Percentiles rank a stretch among this genome's conserved stretches.
Conservation (phyloP, 2,888 invertebrate species). For the Drosophila meridionalis region DNA sequence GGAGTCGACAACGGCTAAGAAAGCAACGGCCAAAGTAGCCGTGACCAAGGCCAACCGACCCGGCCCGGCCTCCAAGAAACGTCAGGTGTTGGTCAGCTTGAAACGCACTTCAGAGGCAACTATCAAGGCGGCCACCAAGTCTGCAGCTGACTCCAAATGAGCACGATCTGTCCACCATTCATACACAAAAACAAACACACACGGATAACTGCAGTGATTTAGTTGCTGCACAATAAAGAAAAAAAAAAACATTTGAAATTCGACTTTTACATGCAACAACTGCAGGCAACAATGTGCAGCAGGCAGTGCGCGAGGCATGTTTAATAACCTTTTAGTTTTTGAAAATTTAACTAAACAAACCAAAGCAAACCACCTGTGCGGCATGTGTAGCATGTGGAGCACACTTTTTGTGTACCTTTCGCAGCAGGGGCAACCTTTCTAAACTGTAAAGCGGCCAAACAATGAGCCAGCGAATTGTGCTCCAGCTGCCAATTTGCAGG, state of each 20-base stretch:
- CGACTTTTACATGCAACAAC: slow-evolving; percentile 35
- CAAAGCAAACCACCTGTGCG: slow-evolving; percentile 23
- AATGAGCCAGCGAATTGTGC: slow-evolving; percentile 38
- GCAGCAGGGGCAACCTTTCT: slow-evolving; percentile 38
- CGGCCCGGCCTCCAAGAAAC: slow-evolving; percentile 67
- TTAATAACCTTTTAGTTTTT: slow-evolving; percentile 66
- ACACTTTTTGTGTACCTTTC: slow-evolving; percentile 35
- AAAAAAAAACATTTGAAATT: slow-evolving; percentile 23
- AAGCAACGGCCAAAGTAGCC: slow-evolving; percentile 49
- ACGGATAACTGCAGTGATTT: slow-evolving; percentile 53
- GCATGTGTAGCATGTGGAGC: slow-evolving; percentile 45
- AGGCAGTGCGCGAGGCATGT: slow-evolving; percentile 38
- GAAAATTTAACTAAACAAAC: slow-evolving; percentile 46
- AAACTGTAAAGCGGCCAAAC: slow-evolving; percentile 36
- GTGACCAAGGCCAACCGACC: slow-evolving; percentile 54
- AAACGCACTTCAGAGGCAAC: slow-evolving; percentile 63
- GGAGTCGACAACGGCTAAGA: slow-evolving; percentile 41
- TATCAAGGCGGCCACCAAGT: slow-evolving; percentile 63
- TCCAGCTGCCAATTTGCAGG: slow-evolving; percentile 32
- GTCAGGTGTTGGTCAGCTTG: slow-evolving; percentile 63
- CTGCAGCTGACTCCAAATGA: slow-evolving; percentile 60
- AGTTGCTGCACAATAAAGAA: slow-evolving; percentile 50
- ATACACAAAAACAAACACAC: slow-evolving; percentile 2
- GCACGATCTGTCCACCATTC: slow-evolving; percentile 12
- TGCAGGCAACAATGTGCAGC: slow-evolving; percentile 23